These are phyloP conservation scores for Aix galericulata DNA, from an alignment of 2,113 vertebrate genomes.

Conservation along the genomic window DNA sequence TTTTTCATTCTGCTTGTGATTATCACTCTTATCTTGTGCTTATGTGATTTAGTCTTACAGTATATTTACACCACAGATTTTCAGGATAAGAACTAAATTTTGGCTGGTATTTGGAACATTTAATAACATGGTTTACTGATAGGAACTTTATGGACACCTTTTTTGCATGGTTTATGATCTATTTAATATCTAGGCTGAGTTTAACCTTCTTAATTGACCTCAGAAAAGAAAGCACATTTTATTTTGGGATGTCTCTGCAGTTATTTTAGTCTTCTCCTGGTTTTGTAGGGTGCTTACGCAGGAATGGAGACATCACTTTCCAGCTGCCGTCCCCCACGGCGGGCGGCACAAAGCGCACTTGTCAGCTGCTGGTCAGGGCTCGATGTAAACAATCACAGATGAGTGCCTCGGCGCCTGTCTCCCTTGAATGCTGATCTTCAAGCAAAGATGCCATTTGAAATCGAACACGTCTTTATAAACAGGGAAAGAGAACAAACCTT, in stretches of 20 bases:
- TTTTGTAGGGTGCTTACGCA: neutral
- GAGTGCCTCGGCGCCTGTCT: neutral
- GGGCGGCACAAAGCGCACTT: constrained; percentile 15
- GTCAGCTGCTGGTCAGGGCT: neutral
- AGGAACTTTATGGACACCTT: neutral
- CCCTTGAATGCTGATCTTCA: neutral
- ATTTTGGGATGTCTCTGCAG: neutral
- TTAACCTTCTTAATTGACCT: neutral
- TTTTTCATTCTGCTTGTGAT: neutral
- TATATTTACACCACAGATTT: neutral
- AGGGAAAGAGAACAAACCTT: neutral
- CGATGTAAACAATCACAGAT: neutral
- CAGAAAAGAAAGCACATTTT: neutral
- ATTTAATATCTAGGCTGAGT: neutral
- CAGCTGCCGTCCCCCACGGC: neutral
- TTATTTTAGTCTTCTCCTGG: neutral
- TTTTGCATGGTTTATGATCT: neutral
- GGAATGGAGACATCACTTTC: neutral
- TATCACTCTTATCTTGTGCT: neutral
- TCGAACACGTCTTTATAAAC: neutral
- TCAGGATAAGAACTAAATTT: neutral
- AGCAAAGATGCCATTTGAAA: neutral
- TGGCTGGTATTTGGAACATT: neutral
- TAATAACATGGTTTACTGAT: neutral
- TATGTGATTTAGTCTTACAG: neutral